Evolutionary conservation across 2,888 invertebrate species (phyloP).

Genomic region (Tachina lurida): DNA sequence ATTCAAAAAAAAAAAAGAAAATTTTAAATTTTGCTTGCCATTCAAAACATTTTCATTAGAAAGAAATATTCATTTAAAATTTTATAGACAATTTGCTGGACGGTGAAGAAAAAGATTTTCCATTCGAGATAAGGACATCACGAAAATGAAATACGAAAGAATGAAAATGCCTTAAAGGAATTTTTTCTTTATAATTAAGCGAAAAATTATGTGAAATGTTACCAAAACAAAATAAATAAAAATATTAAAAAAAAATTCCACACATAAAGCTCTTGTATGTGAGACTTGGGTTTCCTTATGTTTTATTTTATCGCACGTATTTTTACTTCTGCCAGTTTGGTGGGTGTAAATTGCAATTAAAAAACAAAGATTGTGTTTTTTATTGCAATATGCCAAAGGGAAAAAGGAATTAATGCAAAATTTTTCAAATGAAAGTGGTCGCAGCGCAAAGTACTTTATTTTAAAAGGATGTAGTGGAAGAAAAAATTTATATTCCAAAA

Average conservation of each 20-base stretch:
- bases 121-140: conserved; percentile 53
- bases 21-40: neutral
- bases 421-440: neutral
- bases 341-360: conserved; percentile 58
- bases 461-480: too few species aligned
- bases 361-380: neutral
- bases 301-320: conserved; percentile 5
- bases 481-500: too few species aligned
- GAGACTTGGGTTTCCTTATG: conserved; percentile 12
- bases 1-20: neutral
- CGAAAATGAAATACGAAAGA: conserved; percentile 11
- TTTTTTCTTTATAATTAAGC: conserved; percentile 38
- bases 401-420: neutral
- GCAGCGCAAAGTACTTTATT: neutral
- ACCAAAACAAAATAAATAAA: neutral
- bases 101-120: conserved; percentile 46
- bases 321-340: neutral
- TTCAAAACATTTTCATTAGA: conserved; percentile 4
- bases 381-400: neutral
- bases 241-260: conserved; percentile 28
- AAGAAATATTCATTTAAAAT: conserved; percentile 13
- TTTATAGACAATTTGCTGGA: conserved; percentile 19
- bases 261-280: conserved; percentile 27
- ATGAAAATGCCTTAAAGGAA: conserved; percentile 46
- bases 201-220: neutral